A percentile compares a stretch with the other conserved stretches of the same genome.
phyloP scores from a whole-genome alignment of 2,113 vertebrate genomes.

The Galbula dea region DNA sequence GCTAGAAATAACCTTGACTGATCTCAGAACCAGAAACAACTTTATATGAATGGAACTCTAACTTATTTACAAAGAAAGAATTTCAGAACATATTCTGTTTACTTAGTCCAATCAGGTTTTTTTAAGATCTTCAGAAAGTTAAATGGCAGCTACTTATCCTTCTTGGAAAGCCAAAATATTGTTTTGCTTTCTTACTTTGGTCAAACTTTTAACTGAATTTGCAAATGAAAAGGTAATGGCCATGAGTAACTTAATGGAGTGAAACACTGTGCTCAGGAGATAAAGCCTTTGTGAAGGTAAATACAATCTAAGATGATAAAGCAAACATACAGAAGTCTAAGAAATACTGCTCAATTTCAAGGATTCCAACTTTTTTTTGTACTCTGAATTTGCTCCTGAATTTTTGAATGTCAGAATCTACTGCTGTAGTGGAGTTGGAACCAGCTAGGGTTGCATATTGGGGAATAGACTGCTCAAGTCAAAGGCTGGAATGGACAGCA shows the following conservation, averaged over 20 bases:
- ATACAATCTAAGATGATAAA: neutral
- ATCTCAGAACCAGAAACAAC: neutral
- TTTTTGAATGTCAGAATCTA: neutral
- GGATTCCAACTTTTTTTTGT: neutral
- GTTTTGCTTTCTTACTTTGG: neutral
- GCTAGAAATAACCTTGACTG: neutral
- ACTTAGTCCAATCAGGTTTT: neutral
- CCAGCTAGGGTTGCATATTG: rapidly evolving
- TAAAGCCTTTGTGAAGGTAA: neutral
- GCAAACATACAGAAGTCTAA: neutral
- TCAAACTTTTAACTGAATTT: neutral
- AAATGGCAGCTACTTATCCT: neutral
- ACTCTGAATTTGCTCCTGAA: neutral
- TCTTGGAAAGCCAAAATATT: neutral
- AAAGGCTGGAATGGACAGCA: neutral
- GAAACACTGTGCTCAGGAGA: neutral
- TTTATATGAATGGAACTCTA: neutral
- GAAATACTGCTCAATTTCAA: neutral
- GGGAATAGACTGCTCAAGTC: neutral
- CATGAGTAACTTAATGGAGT: neutral
- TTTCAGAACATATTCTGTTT: neutral
- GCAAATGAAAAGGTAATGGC: neutral
- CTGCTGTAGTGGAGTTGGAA: neutral
- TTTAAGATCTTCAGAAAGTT: neutral
- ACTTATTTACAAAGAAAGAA: neutral